Percentiles rank a stretch among this genome's conserved stretches.
Conservation (phyloP, 2,888 invertebrate species). For the Drosophila neutralis region DNA sequence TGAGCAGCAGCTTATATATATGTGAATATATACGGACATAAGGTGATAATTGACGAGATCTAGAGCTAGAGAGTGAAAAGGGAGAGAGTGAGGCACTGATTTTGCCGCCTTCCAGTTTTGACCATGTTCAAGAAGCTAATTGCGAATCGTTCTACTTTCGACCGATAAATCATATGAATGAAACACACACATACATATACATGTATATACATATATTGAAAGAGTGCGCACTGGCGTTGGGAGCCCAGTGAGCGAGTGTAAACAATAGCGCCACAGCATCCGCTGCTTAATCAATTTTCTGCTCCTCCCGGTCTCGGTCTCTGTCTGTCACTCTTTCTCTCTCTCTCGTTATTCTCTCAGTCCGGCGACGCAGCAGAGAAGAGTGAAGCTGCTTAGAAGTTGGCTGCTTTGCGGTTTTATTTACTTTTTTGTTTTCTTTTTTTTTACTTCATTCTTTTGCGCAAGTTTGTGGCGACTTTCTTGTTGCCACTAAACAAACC, state of each 20-base stretch:
- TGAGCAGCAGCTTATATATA: constrained; percentile 40
- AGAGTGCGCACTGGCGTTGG: constrained; percentile 19
- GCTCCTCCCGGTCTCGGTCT: not conserved
- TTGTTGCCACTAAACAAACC: constrained; percentile 57
- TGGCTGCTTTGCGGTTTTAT: constrained; percentile 35
- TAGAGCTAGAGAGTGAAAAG: too few relatives aligned
- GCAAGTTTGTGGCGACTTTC: constrained; percentile 24
- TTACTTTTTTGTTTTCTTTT: constrained; percentile 3
- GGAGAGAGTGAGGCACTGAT: constrained; percentile 14
- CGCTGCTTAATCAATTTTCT: constrained; percentile 12
- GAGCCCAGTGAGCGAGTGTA: constrained; percentile 36
- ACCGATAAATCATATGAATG: constrained; percentile 71
- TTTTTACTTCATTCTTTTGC: not conserved
- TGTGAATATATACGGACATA: not conserved
- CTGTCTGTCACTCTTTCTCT: too few relatives aligned
- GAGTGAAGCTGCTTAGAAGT: constrained; percentile 40
- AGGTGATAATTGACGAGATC: not conserved
- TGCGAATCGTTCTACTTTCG: constrained; percentile 60
- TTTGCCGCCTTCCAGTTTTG: constrained; percentile 25
- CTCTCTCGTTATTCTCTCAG: not conserved
- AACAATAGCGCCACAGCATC: constrained; percentile 49
- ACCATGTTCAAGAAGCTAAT: constrained; percentile 42
- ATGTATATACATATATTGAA: not conserved
- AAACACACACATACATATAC: constrained; percentile 37
- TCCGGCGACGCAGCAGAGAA: constrained; percentile 17